Evolutionary conservation across 2,113 vertebrate genomes (phyloP), one percentile per base, ranked within the genome.

Genomic region (Anser brachyrhynchus): DNA sequence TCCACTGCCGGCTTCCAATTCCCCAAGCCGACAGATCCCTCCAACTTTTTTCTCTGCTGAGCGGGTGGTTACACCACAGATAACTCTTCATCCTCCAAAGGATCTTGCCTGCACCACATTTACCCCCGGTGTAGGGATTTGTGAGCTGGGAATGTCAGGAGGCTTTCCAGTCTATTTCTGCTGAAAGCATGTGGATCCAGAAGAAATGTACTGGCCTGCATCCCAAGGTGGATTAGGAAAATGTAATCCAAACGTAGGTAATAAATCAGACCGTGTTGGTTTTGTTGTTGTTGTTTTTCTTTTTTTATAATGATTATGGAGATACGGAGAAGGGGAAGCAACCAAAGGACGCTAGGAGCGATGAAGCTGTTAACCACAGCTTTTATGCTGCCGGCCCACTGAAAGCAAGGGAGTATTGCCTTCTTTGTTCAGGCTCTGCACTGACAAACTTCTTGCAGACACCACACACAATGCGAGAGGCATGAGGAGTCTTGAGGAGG

Each of bases 11-110:
- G 29, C 54, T 80, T 86, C 35, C 26, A 92, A 0, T 52, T 83
- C 69, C 76, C 39, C 72, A 70, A 35, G 15, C 21, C 61, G 62
- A 77, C 23, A 69, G 35, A 89, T 65, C 74, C 39, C 11, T 69
- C 33, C 52, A 57, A 2, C 14, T 51, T 89, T 35, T 20, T 75
- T 46, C 54, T 59, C 37, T 37, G 41, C 52, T n/a, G 29, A 46
- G 10, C 0, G 0, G 10, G 33, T 62, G 69, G 80, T 55, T 58
- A 55, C 35, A 62, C 21, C 0, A 1, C 9, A 64, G 76, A 1
- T 13, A 61, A 72, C 44, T 61, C 64, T 17, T 82, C 39, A 41
- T 61, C 39, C 52, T 72, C 62, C 37, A 46, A 46, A 61, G 71
- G 17, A 57, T 39, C 10, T 8, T 3, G 11, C 39, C 5, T 59